Base-by-base conservation (phyloP, 2,888 invertebrate species). In the Dolichomitus sp. region DNA sequence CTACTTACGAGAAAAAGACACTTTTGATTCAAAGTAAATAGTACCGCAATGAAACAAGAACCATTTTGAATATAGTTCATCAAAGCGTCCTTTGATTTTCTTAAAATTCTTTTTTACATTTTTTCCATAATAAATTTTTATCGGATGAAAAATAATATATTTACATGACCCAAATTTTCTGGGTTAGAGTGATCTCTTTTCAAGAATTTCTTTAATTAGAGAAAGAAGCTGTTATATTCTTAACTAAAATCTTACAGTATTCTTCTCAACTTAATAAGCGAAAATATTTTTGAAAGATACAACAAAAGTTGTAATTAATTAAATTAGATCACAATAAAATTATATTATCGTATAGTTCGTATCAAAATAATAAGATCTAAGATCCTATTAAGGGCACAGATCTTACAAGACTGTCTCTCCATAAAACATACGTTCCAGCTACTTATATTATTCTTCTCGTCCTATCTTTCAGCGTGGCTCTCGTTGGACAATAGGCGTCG, bases 401-500 rank as follows among this genome's bases (percentile, higher is more conserved):
- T 59, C 52, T 37, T 37, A 61, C 14, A 17, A 12, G 37, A 37
- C 37, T 40, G 61, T 61, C 61, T 61, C 12, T 11, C 19, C 6
- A 17, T 12, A 42, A 27, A 37, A 48, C 45, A 42, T 57, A 42
- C 37, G 23, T 45, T 59, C 48, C 14, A 48, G 23, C 52, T 78
- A 78, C 78, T 78, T 69, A 40, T 70, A 77, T 76, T 80, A 77
- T 80, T 73, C 52, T 69, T 72, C 63, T 59, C 69, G 77, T 80
- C 73, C 80, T 77, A 80, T 80, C 83, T 73, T 80, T 77, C 73
- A 80, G 69, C 65, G 68, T 70, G 59, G 66, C 42, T 54, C 23
- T 79, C 82, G 81, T 85, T 81, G 88, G 91, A 92, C 92, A 92
- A 92, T 92, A 91, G 92, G 84, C 81, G 77, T 85, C 80, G 80